Percentiles rank a stretch among this genome's conserved stretches.
Evolutionary conservation across 2,113 vertebrate genomes (phyloP).

Genomic region (Phaethon lepturus): DNA sequence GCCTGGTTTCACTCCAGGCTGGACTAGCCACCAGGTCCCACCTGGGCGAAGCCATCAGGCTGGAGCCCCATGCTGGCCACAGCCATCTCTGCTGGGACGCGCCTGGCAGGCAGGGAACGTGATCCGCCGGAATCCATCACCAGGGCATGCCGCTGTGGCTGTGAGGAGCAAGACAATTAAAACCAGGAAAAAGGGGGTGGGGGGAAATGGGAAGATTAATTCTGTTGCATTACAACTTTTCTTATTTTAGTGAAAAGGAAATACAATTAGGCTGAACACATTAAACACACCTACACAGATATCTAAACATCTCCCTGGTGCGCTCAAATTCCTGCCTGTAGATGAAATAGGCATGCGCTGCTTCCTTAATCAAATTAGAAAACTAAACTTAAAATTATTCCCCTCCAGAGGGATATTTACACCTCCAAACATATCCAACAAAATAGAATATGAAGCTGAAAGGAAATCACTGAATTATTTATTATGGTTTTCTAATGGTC

Average conservation of each 20-base stretch:
- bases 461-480: constrained; percentile 70
- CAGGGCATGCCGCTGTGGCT: neutral
- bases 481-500: constrained; percentile 33
- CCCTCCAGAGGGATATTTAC: constrained; percentile 71
- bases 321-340: neutral
- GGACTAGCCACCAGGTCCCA: neutral
- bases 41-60: neutral
- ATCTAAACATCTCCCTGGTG: constrained; percentile 53
- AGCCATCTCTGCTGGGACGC: neutral
- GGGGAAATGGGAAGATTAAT: constrained; percentile 40
- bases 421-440: constrained; percentile 58
- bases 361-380: constrained; percentile 77
- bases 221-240: constrained; percentile 55
- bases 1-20: neutral
- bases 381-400: constrained; percentile 65
- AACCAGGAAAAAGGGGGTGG: constrained; percentile 50
- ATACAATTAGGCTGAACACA: constrained; percentile 72
- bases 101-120: neutral
- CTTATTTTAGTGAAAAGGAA: constrained; percentile 73
- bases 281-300: constrained; percentile 78
- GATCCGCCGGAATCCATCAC: neutral
- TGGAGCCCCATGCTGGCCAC: neutral
- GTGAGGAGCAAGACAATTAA: constrained; percentile 54
- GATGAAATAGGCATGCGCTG: neutral
- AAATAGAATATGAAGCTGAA: constrained; percentile 58